Percentiles rank a stretch among this genome's conserved stretches.
phyloP scores from a whole-genome alignment of 1,140 invertebrate genomes.

The Manduca sexta region DNA sequence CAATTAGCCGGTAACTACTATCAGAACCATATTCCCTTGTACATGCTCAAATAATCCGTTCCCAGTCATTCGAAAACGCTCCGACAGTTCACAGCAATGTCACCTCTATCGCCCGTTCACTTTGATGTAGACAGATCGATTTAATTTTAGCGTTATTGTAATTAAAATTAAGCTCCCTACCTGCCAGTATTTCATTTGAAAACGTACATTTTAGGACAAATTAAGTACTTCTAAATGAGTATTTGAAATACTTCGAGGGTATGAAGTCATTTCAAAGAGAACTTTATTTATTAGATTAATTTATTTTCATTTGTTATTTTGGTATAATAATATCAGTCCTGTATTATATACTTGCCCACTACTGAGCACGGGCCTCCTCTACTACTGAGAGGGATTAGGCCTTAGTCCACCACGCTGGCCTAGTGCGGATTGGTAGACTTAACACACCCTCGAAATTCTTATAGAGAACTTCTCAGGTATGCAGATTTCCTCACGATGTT shows the following conservation, averaged over 20 bases:
- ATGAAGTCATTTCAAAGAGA: no score
- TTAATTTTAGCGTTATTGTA: slow-evolving; percentile 37
- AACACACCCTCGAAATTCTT: no score
- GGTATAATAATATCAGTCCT: no score
- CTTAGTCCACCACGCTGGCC: no score
- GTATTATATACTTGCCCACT: no score
- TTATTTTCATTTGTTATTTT: no score
- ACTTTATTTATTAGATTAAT: no score
- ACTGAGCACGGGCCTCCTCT: no score
- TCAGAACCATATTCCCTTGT: slow-evolving; percentile 21
- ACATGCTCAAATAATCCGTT: slow-evolving; percentile 6
- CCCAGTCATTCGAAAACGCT: slow-evolving; percentile 29
- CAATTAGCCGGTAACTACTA: slow-evolving; percentile 21
- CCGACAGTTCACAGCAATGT: slow-evolving; percentile 43
- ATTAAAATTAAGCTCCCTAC: slow-evolving; percentile 41
- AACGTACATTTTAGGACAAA: neutral
- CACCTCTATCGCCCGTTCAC: slow-evolving; percentile 35
- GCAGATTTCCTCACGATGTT: no score
- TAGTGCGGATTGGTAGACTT: no score
- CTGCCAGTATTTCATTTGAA: slow-evolving; percentile 10
- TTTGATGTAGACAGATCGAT: slow-evolving; percentile 48
- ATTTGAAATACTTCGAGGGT: neutral
- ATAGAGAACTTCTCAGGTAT: no score
- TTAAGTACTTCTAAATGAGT: neutral
- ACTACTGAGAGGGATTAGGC: no score